phyloP scores from a whole-genome alignment of 2,113 vertebrate species.

The Pyxicephalus adspersus region DNA sequence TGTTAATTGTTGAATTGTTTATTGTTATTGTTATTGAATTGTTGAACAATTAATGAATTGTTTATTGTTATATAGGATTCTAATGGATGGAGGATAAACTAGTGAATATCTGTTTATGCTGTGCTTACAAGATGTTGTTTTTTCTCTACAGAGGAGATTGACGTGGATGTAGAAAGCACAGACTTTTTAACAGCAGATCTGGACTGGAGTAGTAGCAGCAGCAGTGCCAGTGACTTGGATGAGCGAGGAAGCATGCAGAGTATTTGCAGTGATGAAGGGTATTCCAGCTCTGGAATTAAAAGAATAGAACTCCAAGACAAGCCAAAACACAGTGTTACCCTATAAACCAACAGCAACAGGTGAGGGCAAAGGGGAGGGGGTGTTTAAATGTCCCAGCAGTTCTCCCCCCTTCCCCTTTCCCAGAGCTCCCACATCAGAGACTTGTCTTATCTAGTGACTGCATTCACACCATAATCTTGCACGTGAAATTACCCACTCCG shows the following conservation, averaged over 20 bases:
- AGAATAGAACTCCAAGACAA: slow-evolving; percentile 76
- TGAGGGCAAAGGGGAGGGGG: slow-evolving; percentile 47
- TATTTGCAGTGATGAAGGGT: slow-evolving; percentile 91
- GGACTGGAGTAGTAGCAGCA: slow-evolving; percentile 91
- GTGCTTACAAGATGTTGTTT: neutral
- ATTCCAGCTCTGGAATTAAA: slow-evolving; percentile 83
- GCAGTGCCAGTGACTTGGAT: slow-evolving; percentile 91
- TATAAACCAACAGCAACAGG: slow-evolving; percentile 71
- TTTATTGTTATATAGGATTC: too few species aligned
- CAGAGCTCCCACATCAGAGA: slow-evolving; percentile 33
- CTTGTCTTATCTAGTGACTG: slow-evolving; percentile 41
- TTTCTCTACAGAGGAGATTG: slow-evolving; percentile 78
- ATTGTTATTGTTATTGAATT: too few species aligned
- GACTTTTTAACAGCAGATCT: slow-evolving; percentile 85
- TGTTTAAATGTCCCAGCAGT: neutral
- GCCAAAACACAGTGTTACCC: slow-evolving; percentile 71
- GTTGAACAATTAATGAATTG: too few species aligned
- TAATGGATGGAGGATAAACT: too few species aligned
- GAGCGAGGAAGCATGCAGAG: slow-evolving; percentile 89
- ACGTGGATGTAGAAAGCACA: slow-evolving; percentile 85
- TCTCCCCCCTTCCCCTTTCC: slow-evolving; percentile 39
- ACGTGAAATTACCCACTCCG: slow-evolving; percentile 43
- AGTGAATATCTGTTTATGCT: too few species aligned
- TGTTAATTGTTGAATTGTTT: too few species aligned
- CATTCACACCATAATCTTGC: slow-evolving; percentile 63